phyloP scores from a whole-genome alignment of 2,113 vertebrate genomes.

The Bubalus kerabau region DNA sequence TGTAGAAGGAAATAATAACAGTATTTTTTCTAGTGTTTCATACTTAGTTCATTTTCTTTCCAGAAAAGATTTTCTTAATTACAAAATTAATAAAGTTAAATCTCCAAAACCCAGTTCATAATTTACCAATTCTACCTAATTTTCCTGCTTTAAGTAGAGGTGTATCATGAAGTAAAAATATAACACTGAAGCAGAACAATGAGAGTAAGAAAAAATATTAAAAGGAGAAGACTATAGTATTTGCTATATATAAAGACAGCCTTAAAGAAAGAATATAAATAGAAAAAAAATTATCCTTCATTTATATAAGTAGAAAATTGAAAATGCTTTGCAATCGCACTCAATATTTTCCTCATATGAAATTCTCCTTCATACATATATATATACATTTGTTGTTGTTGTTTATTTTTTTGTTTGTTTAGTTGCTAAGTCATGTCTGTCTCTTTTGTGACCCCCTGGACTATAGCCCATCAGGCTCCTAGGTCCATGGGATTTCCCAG shows the following conservation, averaged over 20 bases:
- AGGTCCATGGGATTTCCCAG: neutral
- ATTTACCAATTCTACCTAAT: neutral
- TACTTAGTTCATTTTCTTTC: neutral
- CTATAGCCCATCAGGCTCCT: neutral
- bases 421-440: neutral
- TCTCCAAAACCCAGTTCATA: neutral
- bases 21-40: neutral
- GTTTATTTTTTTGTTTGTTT: neutral
- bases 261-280: neutral
- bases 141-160: neutral
- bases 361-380: neutral
- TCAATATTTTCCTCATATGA: neutral
- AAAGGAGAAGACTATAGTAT: neutral
- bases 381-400: neutral
- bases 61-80: neutral
- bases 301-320: neutral
- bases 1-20: conserved; percentile 6
- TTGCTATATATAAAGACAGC: neutral
- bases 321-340: neutral
- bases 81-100: neutral
- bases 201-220: neutral
- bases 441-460: neutral
- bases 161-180: neutral
- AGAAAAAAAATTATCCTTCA: neutral
- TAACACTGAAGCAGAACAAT: neutral